Conservation (phyloP, 2,888 invertebrate genomes). For the Calephelis perditalis region DNA sequence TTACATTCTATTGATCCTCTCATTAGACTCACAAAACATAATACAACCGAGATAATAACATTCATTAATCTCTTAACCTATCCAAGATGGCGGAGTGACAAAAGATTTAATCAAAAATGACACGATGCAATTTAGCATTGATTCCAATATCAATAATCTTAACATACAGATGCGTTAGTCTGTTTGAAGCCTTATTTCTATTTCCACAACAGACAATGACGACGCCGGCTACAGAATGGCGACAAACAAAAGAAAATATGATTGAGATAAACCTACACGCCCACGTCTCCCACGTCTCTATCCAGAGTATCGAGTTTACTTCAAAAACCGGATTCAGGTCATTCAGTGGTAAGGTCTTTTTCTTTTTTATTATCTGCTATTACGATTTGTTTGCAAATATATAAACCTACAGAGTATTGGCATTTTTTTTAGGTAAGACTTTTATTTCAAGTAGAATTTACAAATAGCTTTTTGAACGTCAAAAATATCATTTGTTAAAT, state of each 20-base stretch:
- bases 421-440: no score
- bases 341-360: conserved; percentile 18
- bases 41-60: no score
- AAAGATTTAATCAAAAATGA: not conserved
- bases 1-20: no score
- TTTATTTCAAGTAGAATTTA: no score
- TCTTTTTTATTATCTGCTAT: conserved; percentile 17
- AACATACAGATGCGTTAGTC: conserved; percentile 7
- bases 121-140: conserved; percentile 6
- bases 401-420: no score
- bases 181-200: conserved; percentile 9
- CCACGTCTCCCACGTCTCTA: conserved; percentile 27
- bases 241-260: conserved; percentile 65
- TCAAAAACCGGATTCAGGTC: conserved; percentile 30
- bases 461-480: no score
- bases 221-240: conserved; percentile 42
- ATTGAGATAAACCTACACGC: conserved; percentile 43
- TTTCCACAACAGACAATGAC: conserved; percentile 36
- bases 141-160: conserved; percentile 11
- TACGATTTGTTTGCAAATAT: not conserved
- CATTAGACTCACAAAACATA: no score
- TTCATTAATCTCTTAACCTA: no score
- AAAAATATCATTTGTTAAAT: no score
- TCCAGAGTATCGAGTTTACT: conserved; percentile 29
- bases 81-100: not conserved